Evolutionary conservation across 2,888 invertebrate genomes (phyloP).

Genomic region (Tetramorium bicarinatum): DNA sequence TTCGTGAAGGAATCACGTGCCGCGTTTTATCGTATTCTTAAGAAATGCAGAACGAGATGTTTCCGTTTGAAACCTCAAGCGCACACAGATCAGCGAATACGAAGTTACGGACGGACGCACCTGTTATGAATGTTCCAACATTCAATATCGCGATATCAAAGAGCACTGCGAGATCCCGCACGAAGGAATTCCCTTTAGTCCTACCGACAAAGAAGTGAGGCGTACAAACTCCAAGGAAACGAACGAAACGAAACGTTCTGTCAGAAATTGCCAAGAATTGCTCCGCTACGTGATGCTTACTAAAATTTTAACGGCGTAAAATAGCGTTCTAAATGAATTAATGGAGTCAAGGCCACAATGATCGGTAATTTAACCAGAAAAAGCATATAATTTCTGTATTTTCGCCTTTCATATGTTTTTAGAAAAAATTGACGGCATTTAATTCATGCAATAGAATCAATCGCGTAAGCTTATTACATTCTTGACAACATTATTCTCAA

Average conservation of each 20-base stretch:
- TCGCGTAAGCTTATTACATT: background rate
- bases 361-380: background rate
- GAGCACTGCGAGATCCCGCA: slow-evolving; percentile 67
- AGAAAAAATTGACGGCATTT: background rate
- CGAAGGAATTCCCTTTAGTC: slow-evolving; percentile 67
- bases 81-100: slow-evolving; percentile 62
- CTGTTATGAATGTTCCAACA: slow-evolving; percentile 75
- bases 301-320: slow-evolving; percentile 37
- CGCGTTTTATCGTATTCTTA: slow-evolving; percentile 43
- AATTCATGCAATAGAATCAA: background rate
- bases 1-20: background rate
- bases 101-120: slow-evolving; percentile 73
- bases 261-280: slow-evolving; percentile 57
- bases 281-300: slow-evolving; percentile 17
- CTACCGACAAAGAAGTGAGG: slow-evolving; percentile 65
- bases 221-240: slow-evolving; percentile 67
- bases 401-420: background rate
- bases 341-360: background rate
- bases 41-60: slow-evolving; percentile 55
- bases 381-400: background rate
- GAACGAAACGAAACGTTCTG: slow-evolving; percentile 55
- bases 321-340: slow-evolving; percentile 44
- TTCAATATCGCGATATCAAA: slow-evolving; percentile 78
- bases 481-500: background rate
- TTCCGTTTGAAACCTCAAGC: slow-evolving; percentile 74